Evolutionary conservation across 2,888 invertebrate genomes (phyloP).

Genomic region (Acanthacorydalis orientalis): DNA sequence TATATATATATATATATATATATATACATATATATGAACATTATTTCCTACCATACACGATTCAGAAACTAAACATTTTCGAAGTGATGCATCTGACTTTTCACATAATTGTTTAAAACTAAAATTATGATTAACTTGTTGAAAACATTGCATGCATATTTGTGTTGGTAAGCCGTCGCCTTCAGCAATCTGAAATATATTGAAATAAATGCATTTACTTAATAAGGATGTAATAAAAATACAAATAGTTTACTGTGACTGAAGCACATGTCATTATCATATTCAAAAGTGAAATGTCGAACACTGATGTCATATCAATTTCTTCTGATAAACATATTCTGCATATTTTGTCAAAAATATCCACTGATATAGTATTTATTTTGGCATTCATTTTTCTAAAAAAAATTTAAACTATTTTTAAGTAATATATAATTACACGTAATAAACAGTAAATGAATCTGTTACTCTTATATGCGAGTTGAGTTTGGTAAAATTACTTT

Average conservation of each 20-base stretch:
- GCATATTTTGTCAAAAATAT: constrained; percentile 4
- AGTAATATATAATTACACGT: background rate
- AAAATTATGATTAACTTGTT: constrained; percentile 4
- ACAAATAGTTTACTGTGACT: constrained; percentile 1
- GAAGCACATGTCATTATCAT: constrained; percentile 6
- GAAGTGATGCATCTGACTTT: constrained; percentile 5
- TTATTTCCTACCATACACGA: background rate
- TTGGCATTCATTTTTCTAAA: background rate
- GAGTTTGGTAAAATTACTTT: too few species aligned
- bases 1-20: background rate
- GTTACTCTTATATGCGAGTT: too few species aligned
- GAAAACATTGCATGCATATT: constrained; percentile 6
- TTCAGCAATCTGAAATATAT: constrained; percentile 2
- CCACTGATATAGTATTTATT: background rate
- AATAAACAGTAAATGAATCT: too few species aligned
- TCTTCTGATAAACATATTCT: constrained; percentile 3
- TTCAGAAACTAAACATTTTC: background rate
- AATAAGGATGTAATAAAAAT: background rate
- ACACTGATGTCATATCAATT: constrained; percentile 1
- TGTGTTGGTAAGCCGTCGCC: constrained; percentile 4
- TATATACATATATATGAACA: background rate
- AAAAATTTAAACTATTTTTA: background rate
- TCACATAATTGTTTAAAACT: constrained; percentile 7
- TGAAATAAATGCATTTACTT: background rate
- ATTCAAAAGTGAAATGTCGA: constrained; percentile 3